These are phyloP conservation scores for Tetropium fuscum DNA, from an alignment of 2,888 invertebrate species.

Conservation along the genomic window DNA sequence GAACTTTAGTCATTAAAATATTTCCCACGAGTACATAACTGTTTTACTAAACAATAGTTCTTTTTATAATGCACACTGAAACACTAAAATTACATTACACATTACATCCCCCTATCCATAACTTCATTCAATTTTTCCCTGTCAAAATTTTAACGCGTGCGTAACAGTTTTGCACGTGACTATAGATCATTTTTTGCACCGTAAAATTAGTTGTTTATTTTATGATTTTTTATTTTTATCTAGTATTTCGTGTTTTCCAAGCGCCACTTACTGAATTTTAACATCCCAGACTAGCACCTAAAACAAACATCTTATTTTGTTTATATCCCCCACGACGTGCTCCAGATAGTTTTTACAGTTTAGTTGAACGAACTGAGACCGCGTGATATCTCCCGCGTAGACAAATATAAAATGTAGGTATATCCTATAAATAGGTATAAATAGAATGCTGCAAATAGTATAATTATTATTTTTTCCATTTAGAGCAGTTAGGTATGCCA, in stretches of 20 bases:
- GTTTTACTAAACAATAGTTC: conserved; percentile 12
- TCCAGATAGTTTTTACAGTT: neutral
- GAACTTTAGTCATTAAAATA: conserved; percentile 14
- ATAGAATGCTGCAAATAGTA: too few species aligned
- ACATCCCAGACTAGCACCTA: too few species aligned
- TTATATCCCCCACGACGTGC: conserved; percentile 25
- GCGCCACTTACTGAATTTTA: conserved; percentile 9
- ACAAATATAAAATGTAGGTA: conserved; percentile 3
- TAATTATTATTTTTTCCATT: too few species aligned
- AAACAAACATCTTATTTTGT: too few species aligned
- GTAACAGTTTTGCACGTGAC: conserved; percentile 37
- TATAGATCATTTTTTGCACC: too few species aligned
- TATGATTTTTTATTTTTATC: too few species aligned
- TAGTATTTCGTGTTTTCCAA: too few species aligned
- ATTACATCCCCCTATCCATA: conserved; percentile 10
- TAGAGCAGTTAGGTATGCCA: too few species aligned
- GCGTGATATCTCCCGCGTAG: neutral
- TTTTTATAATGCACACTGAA: conserved; percentile 16
- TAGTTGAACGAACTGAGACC: conserved; percentile 7
- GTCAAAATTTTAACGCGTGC: conserved; percentile 41
- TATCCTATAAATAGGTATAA: conserved; percentile 8
- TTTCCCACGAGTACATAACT: conserved; percentile 24
- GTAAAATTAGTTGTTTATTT: too few species aligned
- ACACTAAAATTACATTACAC: conserved; percentile 15
- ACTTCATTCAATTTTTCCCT: conserved; percentile 26